phyloP scores from a whole-genome alignment of 2,797 vertebrate species.

The Micropoecilia bifurca region DNA sequence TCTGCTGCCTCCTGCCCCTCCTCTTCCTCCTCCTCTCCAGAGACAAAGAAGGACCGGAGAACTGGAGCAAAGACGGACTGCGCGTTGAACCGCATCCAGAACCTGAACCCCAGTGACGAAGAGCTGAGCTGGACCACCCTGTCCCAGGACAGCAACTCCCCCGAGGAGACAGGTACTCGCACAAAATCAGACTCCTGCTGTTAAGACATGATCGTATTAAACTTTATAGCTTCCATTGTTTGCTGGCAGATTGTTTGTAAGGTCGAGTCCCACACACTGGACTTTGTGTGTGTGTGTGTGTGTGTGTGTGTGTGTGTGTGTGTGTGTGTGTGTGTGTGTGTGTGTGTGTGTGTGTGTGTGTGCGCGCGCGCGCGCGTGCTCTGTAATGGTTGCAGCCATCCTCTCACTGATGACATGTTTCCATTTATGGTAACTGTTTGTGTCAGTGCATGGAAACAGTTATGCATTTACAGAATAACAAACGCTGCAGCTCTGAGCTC shows the following conservation, averaged over 20 bases:
- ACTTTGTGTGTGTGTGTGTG: not conserved
- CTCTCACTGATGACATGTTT: conserved; percentile 60
- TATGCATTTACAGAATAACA: conserved; percentile 48
- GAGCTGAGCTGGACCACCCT: conserved; percentile 97
- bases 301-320: not conserved
- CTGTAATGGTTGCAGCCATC: conserved; percentile 34
- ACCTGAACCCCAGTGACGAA: conserved; percentile 94
- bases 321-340: not conserved
- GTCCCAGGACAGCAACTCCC: conserved; percentile 95
- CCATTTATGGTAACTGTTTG: conserved; percentile 39
- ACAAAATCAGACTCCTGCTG: conserved; percentile 17
- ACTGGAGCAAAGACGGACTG: conserved; percentile 96
- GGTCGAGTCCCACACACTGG: not conserved
- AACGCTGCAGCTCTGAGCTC: conserved; percentile 39
- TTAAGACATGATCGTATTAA: not conserved
- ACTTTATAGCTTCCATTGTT: conserved; percentile 5
- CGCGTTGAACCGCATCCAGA: conserved; percentile 96
- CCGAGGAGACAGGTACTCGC: conserved; percentile 90
- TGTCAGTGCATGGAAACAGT: conserved; percentile 6
- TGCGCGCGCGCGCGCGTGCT: not conserved
- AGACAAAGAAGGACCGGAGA: conserved; percentile 96
- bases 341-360: not conserved
- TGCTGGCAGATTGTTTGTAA: not conserved
- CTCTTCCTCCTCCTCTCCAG: conserved; percentile 90
- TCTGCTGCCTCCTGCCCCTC: conserved; percentile 81